Conservation (phyloP, 2,888 invertebrate genomes). For the Ochlodes sylvanus region DNA sequence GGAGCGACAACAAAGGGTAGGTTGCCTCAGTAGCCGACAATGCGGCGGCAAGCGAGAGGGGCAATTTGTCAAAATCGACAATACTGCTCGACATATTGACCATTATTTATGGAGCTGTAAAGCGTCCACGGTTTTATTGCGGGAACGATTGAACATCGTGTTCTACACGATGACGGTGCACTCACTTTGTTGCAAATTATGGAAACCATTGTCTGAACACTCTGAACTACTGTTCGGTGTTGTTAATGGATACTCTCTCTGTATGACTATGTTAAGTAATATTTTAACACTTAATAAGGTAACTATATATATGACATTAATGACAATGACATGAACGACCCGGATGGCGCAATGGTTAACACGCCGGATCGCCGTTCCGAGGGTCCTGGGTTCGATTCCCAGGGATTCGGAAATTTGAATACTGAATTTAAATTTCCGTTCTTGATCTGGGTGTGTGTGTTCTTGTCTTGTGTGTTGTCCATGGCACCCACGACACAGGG, state of each 20-base stretch:
- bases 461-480: no score
- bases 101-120: slow-evolving; percentile 83
- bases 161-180: slow-evolving; percentile 69
- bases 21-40: slow-evolving; percentile 74
- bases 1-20: slow-evolving; percentile 63
- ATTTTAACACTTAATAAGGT: no score
- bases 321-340: background rate
- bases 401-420: no score
- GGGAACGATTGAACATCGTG: slow-evolving; percentile 78
- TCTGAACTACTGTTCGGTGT: background rate
- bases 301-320: background rate
- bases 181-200: slow-evolving; percentile 64
- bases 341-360: no score
- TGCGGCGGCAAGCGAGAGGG: slow-evolving; percentile 74
- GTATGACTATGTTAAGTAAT: no score
- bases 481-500: no score
- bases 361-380: no score
- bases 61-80: slow-evolving; percentile 84
- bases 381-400: no score
- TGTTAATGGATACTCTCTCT: background rate
- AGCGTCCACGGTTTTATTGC: slow-evolving; percentile 76
- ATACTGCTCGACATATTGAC: slow-evolving; percentile 81
- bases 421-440: no score
- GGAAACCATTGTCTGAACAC: background rate
- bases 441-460: no score